Conservation (phyloP, 1,140 invertebrate species). For the Phymastichus coffea region DNA sequence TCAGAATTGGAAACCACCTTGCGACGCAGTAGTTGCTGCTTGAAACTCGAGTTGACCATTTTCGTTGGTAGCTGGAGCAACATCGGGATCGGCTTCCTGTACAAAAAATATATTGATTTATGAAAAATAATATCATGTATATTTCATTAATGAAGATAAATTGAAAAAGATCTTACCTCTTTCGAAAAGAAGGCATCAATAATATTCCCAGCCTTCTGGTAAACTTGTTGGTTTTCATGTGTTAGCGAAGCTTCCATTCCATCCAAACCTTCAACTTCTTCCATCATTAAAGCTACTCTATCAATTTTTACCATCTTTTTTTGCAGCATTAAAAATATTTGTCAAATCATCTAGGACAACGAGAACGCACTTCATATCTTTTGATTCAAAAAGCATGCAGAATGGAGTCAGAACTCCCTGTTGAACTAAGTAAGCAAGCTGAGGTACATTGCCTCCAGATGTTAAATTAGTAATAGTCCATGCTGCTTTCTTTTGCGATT, state of each 20-base stretch:
- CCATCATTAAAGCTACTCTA: slow-evolving; percentile 59
- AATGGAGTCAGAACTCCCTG: slow-evolving; percentile 56
- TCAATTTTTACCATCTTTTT: slow-evolving; percentile 59
- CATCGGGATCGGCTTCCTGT: slow-evolving; percentile 35
- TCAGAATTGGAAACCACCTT: slow-evolving; percentile 38
- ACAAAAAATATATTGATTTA: slow-evolving; percentile 15
- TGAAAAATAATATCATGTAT: no score
- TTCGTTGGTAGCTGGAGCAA: slow-evolving; percentile 24
- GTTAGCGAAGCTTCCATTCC: slow-evolving; percentile 73
- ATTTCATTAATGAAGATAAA: no score
- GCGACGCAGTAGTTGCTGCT: slow-evolving; percentile 30
- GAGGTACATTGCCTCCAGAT: slow-evolving; percentile 69
- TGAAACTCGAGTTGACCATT: slow-evolving; percentile 44
- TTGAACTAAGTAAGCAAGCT: slow-evolving; percentile 67
- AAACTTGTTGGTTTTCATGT: slow-evolving; percentile 78
- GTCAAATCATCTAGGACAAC: slow-evolving; percentile 66
- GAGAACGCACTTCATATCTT: slow-evolving; percentile 62
- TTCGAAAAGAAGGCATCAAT: slow-evolving; percentile 81
- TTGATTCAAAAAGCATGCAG: slow-evolving; percentile 57
- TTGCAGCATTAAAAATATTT: slow-evolving; percentile 63
- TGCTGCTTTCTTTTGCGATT: slow-evolving; percentile 77
- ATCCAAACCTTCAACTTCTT: slow-evolving; percentile 71
- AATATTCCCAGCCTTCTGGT: slow-evolving; percentile 77
- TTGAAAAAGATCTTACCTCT: slow-evolving; percentile 53
- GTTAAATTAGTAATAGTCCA: slow-evolving; percentile 83